phyloP scores from a whole-genome alignment of 2,113 vertebrate species.

The Pao palembangensis region DNA sequence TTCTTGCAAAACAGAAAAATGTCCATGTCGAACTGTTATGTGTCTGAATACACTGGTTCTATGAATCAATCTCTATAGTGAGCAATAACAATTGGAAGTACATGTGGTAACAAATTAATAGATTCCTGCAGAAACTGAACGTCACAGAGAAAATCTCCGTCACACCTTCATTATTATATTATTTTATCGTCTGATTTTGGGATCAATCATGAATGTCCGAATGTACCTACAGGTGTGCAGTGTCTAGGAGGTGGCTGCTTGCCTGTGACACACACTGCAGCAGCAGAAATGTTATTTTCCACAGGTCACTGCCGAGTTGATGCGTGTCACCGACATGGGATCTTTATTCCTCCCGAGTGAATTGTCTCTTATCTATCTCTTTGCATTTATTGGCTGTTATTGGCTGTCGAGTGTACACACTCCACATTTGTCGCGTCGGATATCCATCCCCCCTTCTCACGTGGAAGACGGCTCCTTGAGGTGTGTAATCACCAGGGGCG shows the following conservation, averaged over 20 bases:
- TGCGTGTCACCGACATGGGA: conserved; percentile 38
- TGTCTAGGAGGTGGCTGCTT: conserved; percentile 31
- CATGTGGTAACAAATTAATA: too few species aligned
- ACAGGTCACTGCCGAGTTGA: conserved; percentile 36
- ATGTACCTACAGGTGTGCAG: too few species aligned
- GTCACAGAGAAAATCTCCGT: too few species aligned
- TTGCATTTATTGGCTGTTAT: conserved; percentile 52
- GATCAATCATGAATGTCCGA: too few species aligned
- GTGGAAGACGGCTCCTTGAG: conserved; percentile 36
- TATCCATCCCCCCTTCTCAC: not conserved
- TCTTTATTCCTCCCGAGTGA: conserved; percentile 43
- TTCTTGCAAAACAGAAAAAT: too few species aligned
- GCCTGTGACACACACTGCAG: conserved; percentile 22
- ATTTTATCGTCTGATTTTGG: too few species aligned
- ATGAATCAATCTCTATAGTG: too few species aligned
- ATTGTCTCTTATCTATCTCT: conserved; percentile 54
- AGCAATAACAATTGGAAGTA: too few species aligned
- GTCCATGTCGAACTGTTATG: too few species aligned
- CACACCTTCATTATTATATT: too few species aligned
- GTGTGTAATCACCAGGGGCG: conserved; percentile 60
- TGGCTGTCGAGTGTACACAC: conserved; percentile 55
- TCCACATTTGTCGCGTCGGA: conserved; percentile 41
- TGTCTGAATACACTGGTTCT: too few species aligned
- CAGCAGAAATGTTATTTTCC: conserved; percentile 43
- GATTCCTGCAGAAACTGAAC: too few species aligned